Conservation (phyloP, 2,888 invertebrate genomes). For the Drosophila neutralis region DNA sequence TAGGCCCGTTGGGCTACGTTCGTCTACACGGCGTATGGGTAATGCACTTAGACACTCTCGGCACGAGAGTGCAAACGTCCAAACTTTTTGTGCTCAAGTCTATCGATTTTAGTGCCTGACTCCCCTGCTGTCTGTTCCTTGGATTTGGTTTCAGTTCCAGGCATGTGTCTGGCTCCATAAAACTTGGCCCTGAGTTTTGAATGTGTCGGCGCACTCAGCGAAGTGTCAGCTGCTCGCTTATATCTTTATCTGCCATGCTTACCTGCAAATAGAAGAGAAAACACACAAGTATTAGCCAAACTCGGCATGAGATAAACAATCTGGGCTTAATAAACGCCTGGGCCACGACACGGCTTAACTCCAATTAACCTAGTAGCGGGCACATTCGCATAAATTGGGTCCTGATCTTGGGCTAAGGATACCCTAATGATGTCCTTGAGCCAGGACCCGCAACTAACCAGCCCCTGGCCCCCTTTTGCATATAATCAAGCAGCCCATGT, state of each 20-base stretch:
- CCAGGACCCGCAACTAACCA: constrained; percentile 6
- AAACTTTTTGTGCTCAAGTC: constrained; percentile 59
- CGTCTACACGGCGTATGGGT: constrained; percentile 61
- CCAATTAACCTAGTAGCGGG: constrained; percentile 41
- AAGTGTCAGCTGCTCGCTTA: background rate
- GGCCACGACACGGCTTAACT: constrained; percentile 13
- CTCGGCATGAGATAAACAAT: constrained; percentile 2
- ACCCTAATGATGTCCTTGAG: constrained; percentile 65
- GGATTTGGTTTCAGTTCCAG: constrained; percentile 34
- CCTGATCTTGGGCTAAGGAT: constrained; percentile 47
- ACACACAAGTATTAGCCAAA: constrained; percentile 14
- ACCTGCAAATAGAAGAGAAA: constrained; percentile 43
- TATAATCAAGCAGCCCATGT: constrained; percentile 67
- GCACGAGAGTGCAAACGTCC: constrained; percentile 35
- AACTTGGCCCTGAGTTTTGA: constrained; percentile 16
- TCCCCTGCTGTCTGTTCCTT: constrained; percentile 20
- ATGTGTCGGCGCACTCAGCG: constrained; percentile 7
- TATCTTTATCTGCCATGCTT: constrained; percentile 8
- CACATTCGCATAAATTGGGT: constrained; percentile 54
- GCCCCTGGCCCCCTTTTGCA: constrained; percentile 58
- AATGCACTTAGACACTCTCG: constrained; percentile 59
- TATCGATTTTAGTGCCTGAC: constrained; percentile 56
- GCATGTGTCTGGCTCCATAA: constrained; percentile 39
- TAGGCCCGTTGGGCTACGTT: constrained; percentile 61
- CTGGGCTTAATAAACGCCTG: constrained; percentile 24